Conservation (phyloP, 2,888 invertebrate species). For the Andrena chrysosceles region DNA sequence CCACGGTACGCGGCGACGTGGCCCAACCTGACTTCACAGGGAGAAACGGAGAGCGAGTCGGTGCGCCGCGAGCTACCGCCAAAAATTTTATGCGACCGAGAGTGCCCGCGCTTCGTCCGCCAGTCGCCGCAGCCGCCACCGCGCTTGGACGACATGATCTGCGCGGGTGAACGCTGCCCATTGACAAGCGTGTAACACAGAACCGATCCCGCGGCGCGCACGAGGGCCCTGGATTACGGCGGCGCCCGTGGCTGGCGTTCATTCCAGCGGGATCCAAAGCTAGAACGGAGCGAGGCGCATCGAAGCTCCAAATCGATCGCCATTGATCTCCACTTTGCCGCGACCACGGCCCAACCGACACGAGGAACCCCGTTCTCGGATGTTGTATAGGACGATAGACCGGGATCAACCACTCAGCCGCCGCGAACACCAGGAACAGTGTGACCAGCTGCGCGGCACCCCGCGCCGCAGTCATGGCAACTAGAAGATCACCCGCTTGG, state of each 20-base stretch:
- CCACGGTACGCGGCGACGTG: conserved; percentile 54
- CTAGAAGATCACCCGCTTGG: conserved; percentile 74
- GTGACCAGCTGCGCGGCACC: conserved; percentile 55
- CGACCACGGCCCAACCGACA: conserved; percentile 70
- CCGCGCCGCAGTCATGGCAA: conserved; percentile 79
- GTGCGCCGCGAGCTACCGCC: conserved; percentile 50
- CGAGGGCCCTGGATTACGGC: conserved; percentile 14
- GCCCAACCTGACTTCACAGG: conserved; percentile 40
- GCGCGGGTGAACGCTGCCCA: conserved; percentile 77
- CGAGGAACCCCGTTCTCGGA: conserved; percentile 62
- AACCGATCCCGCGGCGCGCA: conserved; percentile 39
- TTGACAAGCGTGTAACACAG: conserved; percentile 76
- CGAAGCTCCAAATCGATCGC: conserved; percentile 67
- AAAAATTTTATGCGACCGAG: conserved; percentile 63
- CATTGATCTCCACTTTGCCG: conserved; percentile 66
- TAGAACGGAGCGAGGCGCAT: conserved; percentile 27
- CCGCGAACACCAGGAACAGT: conserved; percentile 43
- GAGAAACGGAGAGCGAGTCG: conserved; percentile 27
- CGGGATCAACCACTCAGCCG: conserved; percentile 43
- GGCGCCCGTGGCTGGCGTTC: conserved; percentile 32
- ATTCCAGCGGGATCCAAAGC: conserved; percentile 44
- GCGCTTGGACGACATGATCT: conserved; percentile 76
- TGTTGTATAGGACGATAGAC: conserved; percentile 56
- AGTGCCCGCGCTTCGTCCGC: conserved; percentile 66
- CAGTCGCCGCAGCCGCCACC: conserved; percentile 69